Base-by-base conservation (phyloP, 2,797 vertebrate genomes). In the Podargus strigoides region DNA sequence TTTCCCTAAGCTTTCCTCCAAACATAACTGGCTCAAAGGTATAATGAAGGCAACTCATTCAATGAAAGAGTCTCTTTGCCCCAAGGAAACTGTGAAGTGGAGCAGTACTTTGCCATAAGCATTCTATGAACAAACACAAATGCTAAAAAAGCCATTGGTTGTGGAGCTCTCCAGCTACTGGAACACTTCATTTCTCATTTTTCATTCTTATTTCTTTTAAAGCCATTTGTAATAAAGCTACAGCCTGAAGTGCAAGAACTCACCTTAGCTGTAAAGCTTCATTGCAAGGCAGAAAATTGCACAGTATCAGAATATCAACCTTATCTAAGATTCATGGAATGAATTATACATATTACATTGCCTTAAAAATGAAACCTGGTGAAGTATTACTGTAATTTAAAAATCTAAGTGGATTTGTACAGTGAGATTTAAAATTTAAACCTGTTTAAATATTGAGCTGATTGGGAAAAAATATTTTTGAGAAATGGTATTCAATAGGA, bases 371-470 rank as follows among this genome's bases (percentile, higher is more conserved):
- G 97, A 98, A 97, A 97, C 93, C 87, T 96, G 95, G 96, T 98
- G 97, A 98, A 97, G 89, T 97, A 98, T 98, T 98, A 97, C 97
- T 96, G 96, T 97, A 97, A 97, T 98, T 98, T 97, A 89, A 97
- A 97, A 98, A 98, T 97, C 97, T 97, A 97, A 97, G 44, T 69
- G 91, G 94, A 96, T 97, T 97, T 97, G 95, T 97, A 97, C 92
- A 94, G 94, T 85, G 84, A 98, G 97, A 98, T 97, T 98, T 98
- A 98, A 98, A 98, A 93, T 98, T 98, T 98, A 98, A 98, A 97
- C 90, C 92, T 97, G 92, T 97, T 98, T 97, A 98, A 98, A 98
- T 98, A 98, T 97, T 98, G 97, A 98, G 60, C 75, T 94, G 96
- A 97, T 98, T 94, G 90, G 93, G 90, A 78, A 66, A 89, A 95